Evolutionary conservation across 2,113 vertebrate species (phyloP), one percentile per base, ranked within the genome.

Genomic region (Pogonocichla stellata): DNA sequence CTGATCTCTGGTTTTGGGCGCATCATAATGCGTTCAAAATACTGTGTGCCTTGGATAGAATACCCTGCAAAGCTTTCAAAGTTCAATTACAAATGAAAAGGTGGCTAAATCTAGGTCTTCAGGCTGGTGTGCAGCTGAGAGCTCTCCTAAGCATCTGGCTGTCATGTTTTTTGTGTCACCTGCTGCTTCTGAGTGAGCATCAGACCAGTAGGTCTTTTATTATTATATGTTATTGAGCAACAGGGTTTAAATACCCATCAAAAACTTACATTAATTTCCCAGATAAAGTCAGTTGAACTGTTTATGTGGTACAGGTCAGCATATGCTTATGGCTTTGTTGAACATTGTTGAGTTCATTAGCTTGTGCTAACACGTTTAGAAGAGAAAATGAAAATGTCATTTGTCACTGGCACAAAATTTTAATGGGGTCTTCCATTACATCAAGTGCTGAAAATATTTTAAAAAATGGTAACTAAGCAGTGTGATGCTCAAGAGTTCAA

Each of bases 401-500:
- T 85, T 89, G 87, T 96, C 93, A 80, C 24, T 82, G 73, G 72
- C 33, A 70, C 72, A 81, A 88, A 86, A 83, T 74, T 90, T 73
- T 83, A 90, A 89, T 78, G 65, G 85, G 58, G 70, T 88, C 70
- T 97, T 88, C 78, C 85, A 74, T 94, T 86, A 86, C 77, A 94
- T 90, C 87, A 94, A 87, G 90, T 80, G 62, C 80, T 95, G 66
- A 70, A 82, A 95, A 95, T 91, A 94, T 53, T 56, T n/a, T 77
- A 65, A 57, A 70, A 86, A 67, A 47, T 47, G 77, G 80, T 57
- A 87, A 80, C 95, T 92, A 94, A 84, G 94, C 85, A 95, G 83
- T 72, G 51, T 80, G 77, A 58, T 95, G 71, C 67, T 94, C 64
- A 71, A 96, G 92, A 94, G 86, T 95, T 97, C 92, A 96, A 95